Evolutionary conservation across 2,888 invertebrate species (phyloP).

Genomic region (Drosophila maculinotata): DNA sequence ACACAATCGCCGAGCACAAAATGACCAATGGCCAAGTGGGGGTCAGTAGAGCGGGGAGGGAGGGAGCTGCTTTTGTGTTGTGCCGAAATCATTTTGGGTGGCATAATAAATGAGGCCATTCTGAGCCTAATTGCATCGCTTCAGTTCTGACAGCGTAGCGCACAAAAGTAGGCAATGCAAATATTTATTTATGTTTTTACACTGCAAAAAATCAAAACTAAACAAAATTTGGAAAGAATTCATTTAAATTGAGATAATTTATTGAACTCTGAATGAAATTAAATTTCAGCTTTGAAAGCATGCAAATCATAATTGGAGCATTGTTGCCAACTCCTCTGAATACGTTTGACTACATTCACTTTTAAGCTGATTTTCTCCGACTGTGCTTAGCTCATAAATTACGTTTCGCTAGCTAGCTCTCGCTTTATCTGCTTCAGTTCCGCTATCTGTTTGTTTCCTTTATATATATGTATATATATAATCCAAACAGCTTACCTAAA

Average conservation of each 20-base stretch:
- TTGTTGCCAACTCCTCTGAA: conserved; percentile 14
- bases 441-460: not conserved
- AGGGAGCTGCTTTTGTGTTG: conserved; percentile 30
- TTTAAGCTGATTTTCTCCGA: conserved; percentile 16
- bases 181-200: conserved; percentile 41
- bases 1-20: conserved; percentile 35
- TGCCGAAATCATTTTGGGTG: conserved; percentile 30
- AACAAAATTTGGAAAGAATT: not conserved
- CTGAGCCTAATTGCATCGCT: conserved; percentile 51
- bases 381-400: conserved; percentile 56
- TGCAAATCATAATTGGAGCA: not conserved
- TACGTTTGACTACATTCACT: conserved; percentile 35
- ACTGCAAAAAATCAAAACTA: conserved; percentile 30
- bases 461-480: conserved; percentile 12
- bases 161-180: conserved; percentile 61
- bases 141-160: conserved; percentile 8
- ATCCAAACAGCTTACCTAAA: conserved; percentile 60
- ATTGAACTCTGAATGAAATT: too few species aligned
- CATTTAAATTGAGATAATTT: not conserved
- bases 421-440: not conserved
- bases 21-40: conserved; percentile 38
- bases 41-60: too few species aligned
- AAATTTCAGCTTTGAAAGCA: not conserved
- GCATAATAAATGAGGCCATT: conserved; percentile 56
- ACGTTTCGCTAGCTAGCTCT: conserved; percentile 18